Evolutionary conservation across 2,888 invertebrate species (phyloP).

Genomic region (Apeira syringaria): DNA sequence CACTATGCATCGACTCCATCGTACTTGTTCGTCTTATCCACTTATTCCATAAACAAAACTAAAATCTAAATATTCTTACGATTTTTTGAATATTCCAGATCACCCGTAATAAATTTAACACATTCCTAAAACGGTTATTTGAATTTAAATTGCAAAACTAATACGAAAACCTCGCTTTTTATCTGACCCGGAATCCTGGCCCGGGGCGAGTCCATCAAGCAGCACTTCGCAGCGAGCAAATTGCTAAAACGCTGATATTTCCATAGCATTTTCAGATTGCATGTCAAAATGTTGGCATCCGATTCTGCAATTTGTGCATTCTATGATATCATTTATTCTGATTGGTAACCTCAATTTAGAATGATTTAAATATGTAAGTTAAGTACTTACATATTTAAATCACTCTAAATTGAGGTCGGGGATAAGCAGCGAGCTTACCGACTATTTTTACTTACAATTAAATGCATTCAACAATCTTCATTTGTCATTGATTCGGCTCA

Average conservation of each 20-base stretch:
- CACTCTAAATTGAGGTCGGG: no score
- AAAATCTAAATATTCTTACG: no score
- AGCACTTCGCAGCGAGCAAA: constrained; percentile 41
- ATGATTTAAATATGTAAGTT: neutral
- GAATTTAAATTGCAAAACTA: constrained; percentile 15
- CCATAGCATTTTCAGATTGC: constrained; percentile 54
- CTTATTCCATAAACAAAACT: no score
- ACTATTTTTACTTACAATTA: no score
- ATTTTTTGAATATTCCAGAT: no score
- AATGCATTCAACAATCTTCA: no score
- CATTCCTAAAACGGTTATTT: constrained; percentile 3
- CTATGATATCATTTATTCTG: constrained; percentile 25
- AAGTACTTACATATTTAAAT: no score
- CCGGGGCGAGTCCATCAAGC: constrained; percentile 48
- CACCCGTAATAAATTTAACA: no score
- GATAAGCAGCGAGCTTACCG: no score
- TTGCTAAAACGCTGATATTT: constrained; percentile 51
- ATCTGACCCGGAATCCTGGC: constrained; percentile 46
- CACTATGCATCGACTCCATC: no score
- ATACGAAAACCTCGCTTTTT: constrained; percentile 25
- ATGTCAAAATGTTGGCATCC: constrained; percentile 51
- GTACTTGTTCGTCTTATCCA: no score
- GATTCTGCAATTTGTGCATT: constrained; percentile 43
- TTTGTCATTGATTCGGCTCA: no score
- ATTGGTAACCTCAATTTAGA: constrained; percentile 12